Base-by-base conservation (phyloP, 2,113 vertebrate species). In the Otis tarda region DNA sequence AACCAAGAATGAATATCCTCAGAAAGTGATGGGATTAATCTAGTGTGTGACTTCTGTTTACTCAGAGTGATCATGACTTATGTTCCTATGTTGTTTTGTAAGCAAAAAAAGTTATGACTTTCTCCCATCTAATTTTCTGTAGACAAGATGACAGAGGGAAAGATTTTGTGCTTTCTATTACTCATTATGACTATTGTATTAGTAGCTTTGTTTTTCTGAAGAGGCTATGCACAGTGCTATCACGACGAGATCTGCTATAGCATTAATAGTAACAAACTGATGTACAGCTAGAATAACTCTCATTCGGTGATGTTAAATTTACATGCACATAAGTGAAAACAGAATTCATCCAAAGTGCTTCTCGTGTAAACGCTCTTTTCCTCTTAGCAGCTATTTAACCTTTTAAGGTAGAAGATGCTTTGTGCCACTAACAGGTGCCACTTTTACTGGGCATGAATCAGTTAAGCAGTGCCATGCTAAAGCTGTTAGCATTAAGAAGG, bases 161-260 rank as follows among this genome's bases (percentile, higher is more conserved):
- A 94, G 79, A 94, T 93, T 95, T 97, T 97, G 14, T 90, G 31
- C 77, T 92, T 97, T 96, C n/a, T 56, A 12, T 25, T 55, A 81
- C 85, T 95, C 83, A n/a, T 43, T 16, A 59, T 96, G 91, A 89
- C 81, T 94, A 76, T 71, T 86, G 25, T 60, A 59, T 94, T 90
- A 91, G 25, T 47, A 83, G 18, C 27, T 83, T 60, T 53, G 7
- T 71, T 96, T 92, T 93, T 55, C 79, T 89, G 21, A 86, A 55
- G n/a, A 41, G 21, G 15, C 11, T 60, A 31, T 50, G 56, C 22
- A 35, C 14, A n/a, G 9, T 45, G 13, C 5, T 75, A 22, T 47
- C 68, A 65, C 0, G 0, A 64, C 0, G 0, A 74, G 43, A 80
- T 70, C 59, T 93, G n/a, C 31, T 70, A 41, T 21, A 75, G 13